phyloP scores from a whole-genome alignment of 2,888 invertebrate species.

The Chrysolina americana region DNA sequence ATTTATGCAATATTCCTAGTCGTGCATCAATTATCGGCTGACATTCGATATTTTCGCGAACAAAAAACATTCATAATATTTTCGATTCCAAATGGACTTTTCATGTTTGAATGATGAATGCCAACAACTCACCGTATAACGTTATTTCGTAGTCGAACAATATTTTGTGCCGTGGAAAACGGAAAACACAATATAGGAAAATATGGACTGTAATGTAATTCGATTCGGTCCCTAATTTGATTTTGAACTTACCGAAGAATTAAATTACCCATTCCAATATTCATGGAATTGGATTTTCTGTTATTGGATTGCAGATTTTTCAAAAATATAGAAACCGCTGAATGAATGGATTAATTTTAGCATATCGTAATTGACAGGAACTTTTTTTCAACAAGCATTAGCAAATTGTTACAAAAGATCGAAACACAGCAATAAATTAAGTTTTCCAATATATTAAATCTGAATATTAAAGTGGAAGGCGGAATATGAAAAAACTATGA shows the following conservation, averaged over 20 bases:
- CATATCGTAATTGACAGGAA: too few relatives aligned
- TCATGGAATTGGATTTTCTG: not conserved
- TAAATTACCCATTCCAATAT: not conserved
- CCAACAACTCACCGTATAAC: not conserved
- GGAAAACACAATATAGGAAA: not conserved
- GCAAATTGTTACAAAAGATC: too few relatives aligned
- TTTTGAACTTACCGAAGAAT: not conserved
- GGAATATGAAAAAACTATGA: too few relatives aligned
- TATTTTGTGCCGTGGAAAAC: not conserved
- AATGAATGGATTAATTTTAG: too few relatives aligned
- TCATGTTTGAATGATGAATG: constrained; percentile 2
- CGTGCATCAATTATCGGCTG: not conserved
- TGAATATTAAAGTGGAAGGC: too few relatives aligned
- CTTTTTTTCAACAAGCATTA: too few relatives aligned
- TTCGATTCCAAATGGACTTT: constrained; percentile 3
- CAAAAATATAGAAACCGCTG: not conserved
- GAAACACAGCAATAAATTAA: too few relatives aligned
- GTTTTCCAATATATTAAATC: too few relatives aligned
- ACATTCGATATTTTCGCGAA: not conserved
- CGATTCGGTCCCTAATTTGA: constrained; percentile 12
- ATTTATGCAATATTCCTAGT: not conserved
- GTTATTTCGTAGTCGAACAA: not conserved
- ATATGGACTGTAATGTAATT: not conserved
- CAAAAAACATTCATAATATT: not conserved
- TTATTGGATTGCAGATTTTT: constrained; percentile 6